Base-by-base conservation (phyloP, 2,797 vertebrate genomes). In the Catamblyrhynchus diadema region DNA sequence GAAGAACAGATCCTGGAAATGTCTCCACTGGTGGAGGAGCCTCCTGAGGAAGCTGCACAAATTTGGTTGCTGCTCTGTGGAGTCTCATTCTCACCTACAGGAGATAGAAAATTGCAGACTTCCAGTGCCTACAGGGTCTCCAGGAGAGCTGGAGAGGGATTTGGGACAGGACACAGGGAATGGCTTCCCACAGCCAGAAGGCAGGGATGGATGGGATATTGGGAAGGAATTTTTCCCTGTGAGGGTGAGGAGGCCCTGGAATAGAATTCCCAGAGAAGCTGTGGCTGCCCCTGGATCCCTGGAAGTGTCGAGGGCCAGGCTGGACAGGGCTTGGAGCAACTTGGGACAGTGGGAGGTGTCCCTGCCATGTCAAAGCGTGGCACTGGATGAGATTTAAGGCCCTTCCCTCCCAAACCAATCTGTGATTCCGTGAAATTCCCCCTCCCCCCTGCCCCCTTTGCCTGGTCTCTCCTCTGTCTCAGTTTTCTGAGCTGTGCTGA, bases 141-240 rank as follows among this genome's bases (percentile, higher is more conserved):
- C 64, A 75, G 44, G 14, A 59, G 41, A 30, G 51, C 45, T 39
- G 39, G 39, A 57, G 12, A 33, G 37, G 39, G 15, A 32, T 4
- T 14, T 0, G 23, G 32, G 33, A 39, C 51, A 51, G 72, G 28
- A 71, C 28, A 16, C 30, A 32, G 39, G 25, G 59, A 71, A 41
- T 53, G 65, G 30, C 45, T 74, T 30, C 33, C 2, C 18, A 65
- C 4, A 12, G 50, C 1, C 24, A 50, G 3, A 50, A 50, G 9
- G 17, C 10, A 56, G 57, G 6, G 14, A 0, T 2, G 0, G 44
- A 2, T 64, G 57, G 50, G 37, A 51, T 23, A 3, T 4, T 67
- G 62, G 44, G 51, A 13, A 33, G 42, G 5, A 33, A 57, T 37
- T 67, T 0, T 3, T 41, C 0, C 0, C 19, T 69, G 11, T 0